A percentile compares a stretch with the other conserved stretches of the same genome.
Conservation (phyloP, 2,888 invertebrate genomes). For the Mythimna ferrago region DNA sequence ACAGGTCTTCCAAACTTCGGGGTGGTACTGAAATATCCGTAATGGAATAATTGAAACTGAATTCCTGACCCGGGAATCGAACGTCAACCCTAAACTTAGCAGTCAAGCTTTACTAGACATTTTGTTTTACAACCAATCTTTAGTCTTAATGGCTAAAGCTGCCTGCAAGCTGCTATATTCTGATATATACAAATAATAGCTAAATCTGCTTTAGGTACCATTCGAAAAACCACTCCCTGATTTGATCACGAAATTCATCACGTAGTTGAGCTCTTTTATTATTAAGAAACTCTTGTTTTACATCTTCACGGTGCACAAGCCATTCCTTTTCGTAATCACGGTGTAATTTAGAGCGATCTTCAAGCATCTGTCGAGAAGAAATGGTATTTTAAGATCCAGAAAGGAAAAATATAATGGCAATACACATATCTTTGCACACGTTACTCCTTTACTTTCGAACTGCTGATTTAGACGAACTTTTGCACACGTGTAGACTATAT, state of each 20-base stretch:
- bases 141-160: neutral
- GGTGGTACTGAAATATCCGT: no score
- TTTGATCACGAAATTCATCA: slow-evolving; percentile 76
- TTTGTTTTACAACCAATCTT: neutral
- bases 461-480: no score
- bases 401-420: neutral
- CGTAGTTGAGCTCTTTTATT: slow-evolving; percentile 61
- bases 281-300: slow-evolving; percentile 69
- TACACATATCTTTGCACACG: no score
- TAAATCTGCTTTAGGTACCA: slow-evolving; percentile 73
- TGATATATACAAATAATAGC: neutral
- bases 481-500: no score
- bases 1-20: no score
- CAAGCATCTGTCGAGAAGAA: slow-evolving; percentile 33
- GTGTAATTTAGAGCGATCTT: slow-evolving; percentile 32
- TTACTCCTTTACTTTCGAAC: no score
- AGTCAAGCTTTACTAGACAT: neutral
- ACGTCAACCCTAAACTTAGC: no score
- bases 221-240: slow-evolving; percentile 80
- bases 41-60: no score
- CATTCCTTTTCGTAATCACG: slow-evolving; percentile 69
- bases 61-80: no score
- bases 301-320: slow-evolving; percentile 58
- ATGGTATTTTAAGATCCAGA: neutral
- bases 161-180: no score